These are phyloP conservation scores for Eulemur albifrons DNA, from an alignment of 2,797 vertebrate genomes.

Conservation along the genomic window DNA sequence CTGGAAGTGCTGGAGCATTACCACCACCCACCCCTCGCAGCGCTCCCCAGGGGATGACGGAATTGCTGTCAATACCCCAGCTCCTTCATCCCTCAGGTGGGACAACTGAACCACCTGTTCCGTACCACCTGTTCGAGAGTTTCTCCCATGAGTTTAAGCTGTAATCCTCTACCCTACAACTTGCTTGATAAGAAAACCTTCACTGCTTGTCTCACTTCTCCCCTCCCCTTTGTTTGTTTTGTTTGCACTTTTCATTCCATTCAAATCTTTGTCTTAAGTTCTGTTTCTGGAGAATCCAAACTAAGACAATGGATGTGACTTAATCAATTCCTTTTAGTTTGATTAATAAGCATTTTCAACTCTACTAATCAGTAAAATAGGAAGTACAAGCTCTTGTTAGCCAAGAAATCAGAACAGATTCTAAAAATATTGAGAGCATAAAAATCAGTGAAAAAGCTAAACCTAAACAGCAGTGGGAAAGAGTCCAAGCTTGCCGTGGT, in stretches of 20 bases:
- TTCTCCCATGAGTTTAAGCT: not conserved
- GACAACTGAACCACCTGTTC: not conserved
- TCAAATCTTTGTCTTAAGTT: not conserved
- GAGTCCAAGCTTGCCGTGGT: not conserved
- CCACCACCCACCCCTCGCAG: too few relatives aligned
- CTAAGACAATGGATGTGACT: not conserved
- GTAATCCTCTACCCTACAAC: too few relatives aligned
- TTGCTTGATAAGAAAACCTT: not conserved
- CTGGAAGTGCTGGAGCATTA: not conserved
- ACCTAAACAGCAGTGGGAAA: not conserved
- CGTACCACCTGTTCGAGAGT: not conserved
- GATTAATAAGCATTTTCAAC: conserved; percentile 5
- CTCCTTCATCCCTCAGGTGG: not conserved
- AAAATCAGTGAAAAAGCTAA: not conserved
- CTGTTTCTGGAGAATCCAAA: not conserved
- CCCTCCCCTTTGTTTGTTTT: not conserved
- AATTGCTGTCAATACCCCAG: not conserved
- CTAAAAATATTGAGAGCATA: not conserved
- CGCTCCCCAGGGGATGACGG: not conserved
- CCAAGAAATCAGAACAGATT: conserved; percentile 6
- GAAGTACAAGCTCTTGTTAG: not conserved
- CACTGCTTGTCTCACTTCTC: not conserved
- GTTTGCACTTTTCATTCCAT: not conserved
- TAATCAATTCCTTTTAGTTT: conserved; percentile 20
- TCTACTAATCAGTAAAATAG: not conserved